A percentile compares a stretch with the other conserved stretches of the same genome.
These are phyloP conservation scores for Seira musarum DNA, from an alignment of 2,888 invertebrate species.

Conservation along the genomic window DNA sequence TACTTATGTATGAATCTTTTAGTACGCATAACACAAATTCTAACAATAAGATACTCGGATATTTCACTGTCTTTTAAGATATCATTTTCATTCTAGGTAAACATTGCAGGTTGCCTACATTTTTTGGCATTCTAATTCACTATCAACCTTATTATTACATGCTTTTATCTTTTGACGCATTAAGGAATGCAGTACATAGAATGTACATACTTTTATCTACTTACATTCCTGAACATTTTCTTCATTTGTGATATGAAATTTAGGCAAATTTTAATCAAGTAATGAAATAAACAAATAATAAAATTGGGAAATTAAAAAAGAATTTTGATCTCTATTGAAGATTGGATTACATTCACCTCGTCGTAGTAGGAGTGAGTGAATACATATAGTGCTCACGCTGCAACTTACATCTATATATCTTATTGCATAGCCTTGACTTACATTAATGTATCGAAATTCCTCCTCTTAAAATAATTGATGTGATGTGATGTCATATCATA, in stretches of 20 bases:
- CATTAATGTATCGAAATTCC: neutral
- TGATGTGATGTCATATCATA: neutral
- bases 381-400: too few species aligned
- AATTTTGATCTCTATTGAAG: neutral
- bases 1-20: constrained; percentile 13
- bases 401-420: too few species aligned
- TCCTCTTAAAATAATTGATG: neutral
- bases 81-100: neutral
- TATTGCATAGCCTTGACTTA: neutral
- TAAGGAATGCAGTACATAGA: too few species aligned
- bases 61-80: neutral
- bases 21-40: neutral
- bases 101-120: neutral
- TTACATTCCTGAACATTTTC: too few species aligned
- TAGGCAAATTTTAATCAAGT: neutral
- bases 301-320: neutral
- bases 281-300: neutral
- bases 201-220: too few species aligned
- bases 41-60: neutral
- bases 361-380: too few species aligned
- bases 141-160: neutral
- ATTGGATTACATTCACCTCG: neutral
- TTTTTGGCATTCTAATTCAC: neutral
- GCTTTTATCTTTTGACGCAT: neutral
- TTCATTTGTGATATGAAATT: neutral